Base-by-base conservation (phyloP, 2,888 invertebrate species). In the Nephrotoma guestfalica region DNA sequence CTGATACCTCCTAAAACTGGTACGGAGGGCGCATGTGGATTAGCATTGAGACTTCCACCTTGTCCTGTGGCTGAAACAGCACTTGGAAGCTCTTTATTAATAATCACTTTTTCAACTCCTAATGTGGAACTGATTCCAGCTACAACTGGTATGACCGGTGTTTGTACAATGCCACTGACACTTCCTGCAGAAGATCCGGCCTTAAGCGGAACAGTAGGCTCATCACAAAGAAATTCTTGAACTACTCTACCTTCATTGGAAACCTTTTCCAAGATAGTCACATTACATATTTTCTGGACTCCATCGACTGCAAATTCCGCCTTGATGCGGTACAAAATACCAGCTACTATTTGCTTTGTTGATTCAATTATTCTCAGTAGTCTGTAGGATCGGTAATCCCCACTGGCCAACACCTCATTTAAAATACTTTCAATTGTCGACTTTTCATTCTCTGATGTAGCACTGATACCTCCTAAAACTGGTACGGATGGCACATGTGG, bases 261-360 rank as follows among this genome's bases (percentile, higher is more conserved):
- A 30, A 30, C 30, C 30, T 30, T 47, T 47, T 47, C n/a, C 47
- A 2, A 47, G 13, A 47, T 47, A 13, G 11, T 47, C 11, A 47
- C 11, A 47, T 47, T 47, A 88, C 91, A 91, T 83, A 89, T 89
- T 83, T 89, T 88, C 0, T 85, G 86, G 5, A 86, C 86, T 0
- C 92, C 91, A 3, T 94, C 93, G 83, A 92, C 92, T 11, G 93
- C 93, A 9, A 95, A 90, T 88, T 93, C 91, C 86, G 93, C 93
- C 88, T 93, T 92, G 84, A 96, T 93, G 89, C 92, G 93, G 41
- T 93, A 94, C 86, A 93, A 89, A 43, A 90, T 88, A 18, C 94
- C 95, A 85, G 93, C 90, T 4, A 94, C 93, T 11, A 93, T 89
- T 90, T 94, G 92, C 40, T 90, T 90, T 0, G 92, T 90, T 11